These are phyloP conservation scores for Ptychodera flava DNA, from an alignment of 35 echinoderm and acorn worm species.

Conservation along the genomic window DNA sequence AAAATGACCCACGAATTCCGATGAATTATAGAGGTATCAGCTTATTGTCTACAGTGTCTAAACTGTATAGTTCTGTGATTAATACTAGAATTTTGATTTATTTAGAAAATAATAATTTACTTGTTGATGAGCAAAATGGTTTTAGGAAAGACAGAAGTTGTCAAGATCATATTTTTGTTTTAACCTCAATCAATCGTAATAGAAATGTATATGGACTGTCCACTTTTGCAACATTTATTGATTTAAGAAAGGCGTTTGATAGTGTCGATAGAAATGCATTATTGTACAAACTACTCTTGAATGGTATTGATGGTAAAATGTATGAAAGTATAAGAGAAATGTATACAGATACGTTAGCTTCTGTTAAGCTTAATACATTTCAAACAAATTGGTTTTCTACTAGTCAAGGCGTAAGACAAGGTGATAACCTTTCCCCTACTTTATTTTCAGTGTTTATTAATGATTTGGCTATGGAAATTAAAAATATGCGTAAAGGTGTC, in stretches of 20 bases:
- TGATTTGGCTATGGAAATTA: not conserved
- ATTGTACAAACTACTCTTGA: not conserved
- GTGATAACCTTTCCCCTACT: not conserved
- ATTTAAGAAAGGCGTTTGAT: conserved; percentile 1
- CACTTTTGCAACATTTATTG: too few species aligned
- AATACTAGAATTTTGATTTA: not conserved
- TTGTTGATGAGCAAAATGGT: conserved; percentile 1
- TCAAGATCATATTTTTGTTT: conserved; percentile 2
- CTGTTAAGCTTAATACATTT: not conserved
- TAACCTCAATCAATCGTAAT: not conserved
- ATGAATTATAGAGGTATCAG: conserved; percentile 1
- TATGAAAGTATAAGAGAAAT: not conserved
- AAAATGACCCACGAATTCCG: not conserved
- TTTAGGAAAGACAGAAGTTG: not conserved
- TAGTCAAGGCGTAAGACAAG: not conserved
- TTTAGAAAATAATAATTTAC: not conserved
- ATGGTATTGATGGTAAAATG: not conserved
- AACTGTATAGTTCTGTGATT: not conserved
- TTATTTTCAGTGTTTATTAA: not conserved
- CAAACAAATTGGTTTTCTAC: not conserved
- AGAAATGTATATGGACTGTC: not conserved
- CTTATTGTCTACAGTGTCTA: not conserved
- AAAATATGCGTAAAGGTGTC: not conserved
- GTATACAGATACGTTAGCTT: not conserved
- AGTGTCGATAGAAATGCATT: conserved; percentile 1